Percentiles rank a stretch among this genome's conserved stretches.
Conservation (phyloP, 2,888 invertebrate genomes). For the Camponotus fellah region DNA sequence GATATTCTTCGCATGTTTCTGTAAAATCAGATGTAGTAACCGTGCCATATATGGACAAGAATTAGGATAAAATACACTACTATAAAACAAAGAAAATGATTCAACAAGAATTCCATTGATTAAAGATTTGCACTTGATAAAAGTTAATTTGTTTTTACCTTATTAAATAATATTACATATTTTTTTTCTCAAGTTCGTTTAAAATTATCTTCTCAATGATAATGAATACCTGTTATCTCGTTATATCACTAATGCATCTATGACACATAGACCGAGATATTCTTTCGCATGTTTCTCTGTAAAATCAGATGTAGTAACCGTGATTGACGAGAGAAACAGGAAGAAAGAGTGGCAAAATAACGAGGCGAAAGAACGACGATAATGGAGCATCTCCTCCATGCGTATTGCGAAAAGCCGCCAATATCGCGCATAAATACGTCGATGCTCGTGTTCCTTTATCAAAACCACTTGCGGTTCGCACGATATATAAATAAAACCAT, state of each 20-base stretch:
- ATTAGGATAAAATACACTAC: too few relatives aligned
- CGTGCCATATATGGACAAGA: too few relatives aligned
- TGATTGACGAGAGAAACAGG: background rate
- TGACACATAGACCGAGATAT: background rate
- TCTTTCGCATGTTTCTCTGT: background rate
- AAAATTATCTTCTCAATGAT: background rate
- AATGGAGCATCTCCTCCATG: background rate
- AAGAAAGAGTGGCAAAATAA: background rate
- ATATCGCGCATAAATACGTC: background rate
- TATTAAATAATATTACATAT: background rate
- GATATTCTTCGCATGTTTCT: too few relatives aligned
- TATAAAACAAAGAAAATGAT: background rate
- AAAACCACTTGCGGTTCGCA: conserved; percentile 29
- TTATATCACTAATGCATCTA: background rate
- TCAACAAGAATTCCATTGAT: background rate
- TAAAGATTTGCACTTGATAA: background rate
- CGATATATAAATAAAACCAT: conserved; percentile 39
- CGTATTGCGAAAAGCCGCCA: background rate
- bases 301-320: background rate
- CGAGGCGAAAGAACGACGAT: background rate
- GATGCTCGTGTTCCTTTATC: conserved; percentile 38
- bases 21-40: too few relatives aligned
- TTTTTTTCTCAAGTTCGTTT: background rate
- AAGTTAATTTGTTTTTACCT: too few relatives aligned
- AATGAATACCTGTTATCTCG: background rate